Conservation (phyloP, 2,888 invertebrate genomes). For the Dione vanillae region DNA sequence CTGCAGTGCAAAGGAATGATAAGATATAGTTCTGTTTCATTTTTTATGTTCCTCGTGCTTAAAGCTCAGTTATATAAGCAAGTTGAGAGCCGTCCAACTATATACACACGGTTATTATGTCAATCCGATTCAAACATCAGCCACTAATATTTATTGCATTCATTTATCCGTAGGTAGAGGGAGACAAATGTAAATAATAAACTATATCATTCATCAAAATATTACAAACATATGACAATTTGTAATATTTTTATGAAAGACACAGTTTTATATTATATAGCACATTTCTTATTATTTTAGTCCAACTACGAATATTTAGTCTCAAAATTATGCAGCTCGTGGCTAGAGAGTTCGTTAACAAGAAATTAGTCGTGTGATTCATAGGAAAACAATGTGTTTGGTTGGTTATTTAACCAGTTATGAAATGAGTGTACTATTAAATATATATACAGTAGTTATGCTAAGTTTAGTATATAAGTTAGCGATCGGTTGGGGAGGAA, state of each 20-base stretch:
- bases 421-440: conserved; percentile 7
- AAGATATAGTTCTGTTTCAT: too few species aligned
- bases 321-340: background rate
- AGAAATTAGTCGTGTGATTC: conserved; percentile 32
- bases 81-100: background rate
- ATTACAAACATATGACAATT: too few species aligned
- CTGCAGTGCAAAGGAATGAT: too few species aligned
- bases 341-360: conserved; percentile 15
- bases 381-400: conserved; percentile 34
- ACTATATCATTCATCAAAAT: too few species aligned
- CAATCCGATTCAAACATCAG: too few species aligned
- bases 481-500: background rate
- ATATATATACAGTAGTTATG: background rate
- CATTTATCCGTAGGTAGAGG: too few species aligned
- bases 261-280: too few species aligned
- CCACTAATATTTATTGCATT: too few species aligned
- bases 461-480: background rate
- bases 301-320: background rate
- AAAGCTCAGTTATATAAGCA: too few species aligned
- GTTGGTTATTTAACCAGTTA: conserved; percentile 24
- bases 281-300: background rate
- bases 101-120: background rate
- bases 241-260: too few species aligned
- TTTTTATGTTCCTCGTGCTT: too few species aligned
- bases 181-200: too few species aligned